Percentiles rank a stretch among this genome's conserved stretches.
Conservation (phyloP, 2,113 vertebrate genomes). For the Coracopsis vasa region DNA sequence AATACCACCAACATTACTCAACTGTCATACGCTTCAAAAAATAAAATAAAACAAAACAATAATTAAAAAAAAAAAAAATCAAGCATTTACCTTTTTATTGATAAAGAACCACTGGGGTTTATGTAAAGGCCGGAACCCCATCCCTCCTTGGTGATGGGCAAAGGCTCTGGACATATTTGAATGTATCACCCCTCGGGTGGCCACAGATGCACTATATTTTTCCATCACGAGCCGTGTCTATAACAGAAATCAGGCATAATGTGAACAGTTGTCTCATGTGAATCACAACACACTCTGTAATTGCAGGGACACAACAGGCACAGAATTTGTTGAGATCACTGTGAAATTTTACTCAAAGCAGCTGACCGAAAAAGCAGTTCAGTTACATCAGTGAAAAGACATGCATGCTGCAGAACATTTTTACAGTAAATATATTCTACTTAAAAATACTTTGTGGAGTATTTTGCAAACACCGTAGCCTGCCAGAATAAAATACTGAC, state of each 20-base stretch:
- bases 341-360: not conserved
- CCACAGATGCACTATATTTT: constrained; percentile 85
- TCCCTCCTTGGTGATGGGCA: constrained; percentile 77
- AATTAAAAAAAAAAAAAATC: too few relatives aligned
- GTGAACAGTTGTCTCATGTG: not conserved
- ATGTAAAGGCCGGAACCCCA: constrained; percentile 90
- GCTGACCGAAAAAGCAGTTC: not conserved
- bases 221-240: constrained; percentile 81
- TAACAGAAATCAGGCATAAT: not conserved
- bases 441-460: not conserved
- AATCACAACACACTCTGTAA: not conserved
- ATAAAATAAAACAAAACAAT: not conserved
- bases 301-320: not conserved
- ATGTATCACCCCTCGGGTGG: constrained; percentile 91
- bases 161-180: constrained; percentile 81
- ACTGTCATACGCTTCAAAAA: not conserved
- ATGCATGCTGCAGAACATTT: not conserved
- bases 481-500: not conserved
- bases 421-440: not conserved
- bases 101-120: constrained; percentile 94
- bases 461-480: not conserved
- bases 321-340: not conserved
- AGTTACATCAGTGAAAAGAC: not conserved
- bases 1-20: not conserved
- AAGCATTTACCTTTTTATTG: constrained; percentile 84